Evolutionary conservation across 2,888 invertebrate genomes (phyloP).

Genomic region (Diachrysia chrysitis): DNA sequence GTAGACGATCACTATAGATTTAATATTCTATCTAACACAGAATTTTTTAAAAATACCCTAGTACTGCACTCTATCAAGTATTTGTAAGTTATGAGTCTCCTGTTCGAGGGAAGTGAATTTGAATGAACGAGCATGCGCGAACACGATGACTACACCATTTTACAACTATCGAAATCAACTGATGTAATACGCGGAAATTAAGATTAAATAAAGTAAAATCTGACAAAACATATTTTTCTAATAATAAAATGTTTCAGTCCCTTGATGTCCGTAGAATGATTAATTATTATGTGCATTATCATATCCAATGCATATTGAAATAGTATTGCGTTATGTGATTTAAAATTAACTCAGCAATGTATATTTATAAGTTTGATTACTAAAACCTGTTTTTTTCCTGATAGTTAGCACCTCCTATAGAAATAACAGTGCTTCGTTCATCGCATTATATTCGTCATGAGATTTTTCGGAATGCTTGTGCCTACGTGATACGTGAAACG

Average conservation of each 20-base stretch:
- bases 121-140: conserved; percentile 63
- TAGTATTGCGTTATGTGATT: conserved; percentile 15
- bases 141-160: conserved; percentile 52
- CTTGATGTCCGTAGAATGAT: neutral
- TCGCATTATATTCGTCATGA: conserved; percentile 35
- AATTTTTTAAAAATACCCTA: neutral
- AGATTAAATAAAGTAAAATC: neutral
- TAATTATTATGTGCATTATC: conserved; percentile 1
- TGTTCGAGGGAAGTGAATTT: conserved; percentile 23
- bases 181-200: conserved; percentile 53
- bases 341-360: conserved; percentile 26
- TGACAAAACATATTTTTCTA: neutral
- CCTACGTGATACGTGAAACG: conserved; percentile 72
- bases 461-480: conserved; percentile 41
- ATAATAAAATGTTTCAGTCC: neutral
- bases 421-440: conserved; percentile 26
- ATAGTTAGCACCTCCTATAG: conserved; percentile 21
- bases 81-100: conserved; percentile 26
- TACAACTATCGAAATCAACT: conserved; percentile 52
- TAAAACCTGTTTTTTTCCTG: conserved; percentile 42
- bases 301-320: neutral
- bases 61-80: conserved; percentile 21
- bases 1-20: conserved; percentile 2
- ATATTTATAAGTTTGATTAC: conserved; percentile 35
- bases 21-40: conserved; percentile 8